Percentiles rank a stretch among this genome's conserved stretches.
phyloP scores from a whole-genome alignment of 2,888 invertebrate genomes.

The Morpho achilles region DNA sequence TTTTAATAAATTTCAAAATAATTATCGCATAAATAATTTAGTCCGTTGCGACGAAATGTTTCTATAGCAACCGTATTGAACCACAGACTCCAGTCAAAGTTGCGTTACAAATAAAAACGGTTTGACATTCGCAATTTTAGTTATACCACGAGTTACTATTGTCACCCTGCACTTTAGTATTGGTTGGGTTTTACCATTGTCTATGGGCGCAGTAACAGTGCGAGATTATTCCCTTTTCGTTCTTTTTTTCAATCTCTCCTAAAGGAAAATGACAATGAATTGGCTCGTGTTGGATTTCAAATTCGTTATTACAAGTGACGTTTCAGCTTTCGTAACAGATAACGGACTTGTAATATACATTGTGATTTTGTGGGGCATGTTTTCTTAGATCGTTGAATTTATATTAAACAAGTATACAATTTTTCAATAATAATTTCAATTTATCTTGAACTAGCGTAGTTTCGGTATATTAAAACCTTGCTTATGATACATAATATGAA shows the following conservation, averaged over 20 bases:
- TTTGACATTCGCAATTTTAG: conserved; percentile 14
- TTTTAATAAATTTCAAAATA: no score
- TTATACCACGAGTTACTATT: conserved; percentile 15
- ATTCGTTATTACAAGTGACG: conserved; percentile 66
- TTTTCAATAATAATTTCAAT: no score
- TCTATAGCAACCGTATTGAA: neutral
- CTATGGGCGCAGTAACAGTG: conserved; percentile 18
- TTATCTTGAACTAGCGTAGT: no score
- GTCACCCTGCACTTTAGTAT: conserved; percentile 20
- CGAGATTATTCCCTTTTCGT: conserved; percentile 24
- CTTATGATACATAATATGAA: no score
- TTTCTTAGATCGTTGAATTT: no score
- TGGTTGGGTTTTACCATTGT: conserved; percentile 23
- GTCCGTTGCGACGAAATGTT: neutral
- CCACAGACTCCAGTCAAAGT: conserved; percentile 2
- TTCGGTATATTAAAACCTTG: no score
- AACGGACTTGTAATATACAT: no score
- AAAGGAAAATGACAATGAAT: conserved; percentile 27
- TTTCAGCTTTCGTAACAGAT: conserved; percentile 49
- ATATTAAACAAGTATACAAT: no score
- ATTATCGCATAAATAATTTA: neutral
- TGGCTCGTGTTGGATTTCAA: conserved; percentile 59
- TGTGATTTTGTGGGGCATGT: no score
- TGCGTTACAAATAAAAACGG: conserved; percentile 9
- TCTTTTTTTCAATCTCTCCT: conserved; percentile 26